Percentiles rank a stretch among this genome's conserved stretches.
Evolutionary conservation across 2,888 invertebrate species (phyloP).

Genomic region (Drosophila fulvimacula): DNA sequence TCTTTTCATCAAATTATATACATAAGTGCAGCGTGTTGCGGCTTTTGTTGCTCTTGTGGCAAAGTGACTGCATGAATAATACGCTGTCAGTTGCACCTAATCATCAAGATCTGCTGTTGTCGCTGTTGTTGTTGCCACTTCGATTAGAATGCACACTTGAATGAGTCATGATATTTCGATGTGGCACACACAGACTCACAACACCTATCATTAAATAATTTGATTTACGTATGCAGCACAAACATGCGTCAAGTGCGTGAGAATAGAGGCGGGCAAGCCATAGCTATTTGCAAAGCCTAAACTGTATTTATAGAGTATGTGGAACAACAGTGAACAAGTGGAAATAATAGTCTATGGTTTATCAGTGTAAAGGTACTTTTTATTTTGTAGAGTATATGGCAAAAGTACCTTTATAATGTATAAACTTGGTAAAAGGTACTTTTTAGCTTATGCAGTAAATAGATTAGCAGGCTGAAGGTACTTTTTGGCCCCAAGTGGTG

Average conservation of each 20-base stretch:
- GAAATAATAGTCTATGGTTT: background rate
- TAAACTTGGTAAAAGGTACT: background rate
- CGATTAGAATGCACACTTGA: conserved; percentile 34
- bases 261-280: conserved; percentile 42
- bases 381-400: background rate
- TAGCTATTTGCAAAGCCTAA: background rate
- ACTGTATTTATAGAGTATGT: background rate
- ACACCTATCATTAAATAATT: conserved; percentile 65
- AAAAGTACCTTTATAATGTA: background rate
- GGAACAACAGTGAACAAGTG: background rate
- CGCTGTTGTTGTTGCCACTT: conserved; percentile 26
- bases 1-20: conserved; percentile 33
- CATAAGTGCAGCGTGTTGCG: conserved; percentile 21
- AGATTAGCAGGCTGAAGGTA: background rate
- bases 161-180: conserved; percentile 14
- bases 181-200: conserved; percentile 18
- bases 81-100: conserved; percentile 44
- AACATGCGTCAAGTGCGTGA: conserved; percentile 59
- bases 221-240: conserved; percentile 38
- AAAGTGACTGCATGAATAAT: conserved; percentile 49
- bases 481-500: background rate
- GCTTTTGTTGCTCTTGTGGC: conserved; percentile 31
- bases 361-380: background rate
- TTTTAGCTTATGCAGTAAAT: background rate
- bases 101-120: conserved; percentile 52